Conservation (phyloP, 2,797 vertebrate genomes). For the Orestias chungarensis region DNA sequence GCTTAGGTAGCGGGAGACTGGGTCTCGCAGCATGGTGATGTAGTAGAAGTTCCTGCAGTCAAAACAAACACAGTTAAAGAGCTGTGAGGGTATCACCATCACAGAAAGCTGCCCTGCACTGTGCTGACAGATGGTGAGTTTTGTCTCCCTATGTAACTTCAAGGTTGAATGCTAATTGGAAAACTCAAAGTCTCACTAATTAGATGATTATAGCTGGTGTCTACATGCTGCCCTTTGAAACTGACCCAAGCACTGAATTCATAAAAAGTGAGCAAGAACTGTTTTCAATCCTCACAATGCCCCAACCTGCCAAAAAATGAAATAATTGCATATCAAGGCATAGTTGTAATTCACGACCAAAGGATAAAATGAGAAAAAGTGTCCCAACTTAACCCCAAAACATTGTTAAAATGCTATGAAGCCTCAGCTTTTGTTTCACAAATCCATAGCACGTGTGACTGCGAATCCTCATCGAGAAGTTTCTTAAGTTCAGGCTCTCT, state of each 20-base stretch:
- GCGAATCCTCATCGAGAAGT: neutral
- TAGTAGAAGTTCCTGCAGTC: slow-evolving; percentile 97
- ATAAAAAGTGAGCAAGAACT: slow-evolving; percentile 22
- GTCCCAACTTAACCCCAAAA: slow-evolving; percentile 40
- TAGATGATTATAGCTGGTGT: slow-evolving; percentile 45
- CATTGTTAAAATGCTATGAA: slow-evolving; percentile 48
- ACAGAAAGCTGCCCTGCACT: slow-evolving; percentile 47
- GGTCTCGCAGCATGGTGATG: slow-evolving; percentile 97
- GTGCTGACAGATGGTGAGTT: slow-evolving; percentile 71
- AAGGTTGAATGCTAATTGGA: slow-evolving; percentile 81
- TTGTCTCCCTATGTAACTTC: slow-evolving; percentile 57
- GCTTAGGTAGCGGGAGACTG: slow-evolving; percentile 94
- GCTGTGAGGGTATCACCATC: slow-evolving; percentile 69
- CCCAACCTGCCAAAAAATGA: slow-evolving; percentile 39
- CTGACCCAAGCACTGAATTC: slow-evolving; percentile 27
- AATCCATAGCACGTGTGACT: slow-evolving; percentile 36
- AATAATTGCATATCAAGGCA: slow-evolving; percentile 56
- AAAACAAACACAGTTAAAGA: slow-evolving; percentile 76
- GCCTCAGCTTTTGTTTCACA: slow-evolving; percentile 24
- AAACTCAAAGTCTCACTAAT: slow-evolving; percentile 80
- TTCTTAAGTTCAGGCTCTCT: slow-evolving; percentile 16
- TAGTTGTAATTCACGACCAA: slow-evolving; percentile 31
- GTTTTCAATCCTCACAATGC: slow-evolving; percentile 35
- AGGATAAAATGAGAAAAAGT: slow-evolving; percentile 30
- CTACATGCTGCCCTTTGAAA: slow-evolving; percentile 47